These are phyloP conservation scores for Apostichopus californicus DNA, from an alignment of 35 echinoderm and acorn worm species.

Conservation along the genomic window DNA sequence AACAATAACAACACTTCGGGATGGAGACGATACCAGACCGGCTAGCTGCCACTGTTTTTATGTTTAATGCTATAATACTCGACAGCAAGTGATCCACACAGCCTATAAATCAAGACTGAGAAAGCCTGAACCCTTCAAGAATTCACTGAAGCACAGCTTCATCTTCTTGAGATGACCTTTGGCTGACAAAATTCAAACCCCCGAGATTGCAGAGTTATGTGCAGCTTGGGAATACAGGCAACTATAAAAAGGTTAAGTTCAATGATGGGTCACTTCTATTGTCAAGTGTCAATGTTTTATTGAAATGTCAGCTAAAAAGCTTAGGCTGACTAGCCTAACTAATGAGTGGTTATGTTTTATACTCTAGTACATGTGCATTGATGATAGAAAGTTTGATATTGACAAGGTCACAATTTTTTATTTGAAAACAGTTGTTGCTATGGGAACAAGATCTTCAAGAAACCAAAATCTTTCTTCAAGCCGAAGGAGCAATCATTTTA, in stretches of 20 bases:
- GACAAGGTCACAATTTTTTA: too few species aligned
- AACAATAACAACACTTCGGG: background rate
- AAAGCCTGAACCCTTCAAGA: conserved; percentile 19
- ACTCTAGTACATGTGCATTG: too few species aligned
- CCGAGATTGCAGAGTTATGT: background rate
- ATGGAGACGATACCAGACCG: background rate
- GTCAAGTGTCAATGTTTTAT: background rate
- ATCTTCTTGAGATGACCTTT: conserved; percentile 30
- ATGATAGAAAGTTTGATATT: too few species aligned
- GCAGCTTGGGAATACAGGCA: background rate
- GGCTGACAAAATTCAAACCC: background rate
- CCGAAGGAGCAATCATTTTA: too few species aligned
- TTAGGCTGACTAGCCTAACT: background rate
- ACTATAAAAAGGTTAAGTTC: background rate
- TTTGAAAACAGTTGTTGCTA: too few species aligned
- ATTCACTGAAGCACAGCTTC: background rate
- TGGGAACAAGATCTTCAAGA: too few species aligned
- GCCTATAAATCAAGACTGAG: conserved; percentile 18
- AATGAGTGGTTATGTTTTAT: too few species aligned
- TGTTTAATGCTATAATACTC: background rate
- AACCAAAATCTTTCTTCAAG: too few species aligned
- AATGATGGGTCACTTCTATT: conserved; percentile 1
- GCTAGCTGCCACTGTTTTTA: background rate
- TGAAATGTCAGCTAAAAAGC: background rate
- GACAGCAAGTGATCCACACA: background rate